These are phyloP conservation scores for Mythimna pallens DNA, from an alignment of 2,888 invertebrate genomes.

Conservation along the genomic window DNA sequence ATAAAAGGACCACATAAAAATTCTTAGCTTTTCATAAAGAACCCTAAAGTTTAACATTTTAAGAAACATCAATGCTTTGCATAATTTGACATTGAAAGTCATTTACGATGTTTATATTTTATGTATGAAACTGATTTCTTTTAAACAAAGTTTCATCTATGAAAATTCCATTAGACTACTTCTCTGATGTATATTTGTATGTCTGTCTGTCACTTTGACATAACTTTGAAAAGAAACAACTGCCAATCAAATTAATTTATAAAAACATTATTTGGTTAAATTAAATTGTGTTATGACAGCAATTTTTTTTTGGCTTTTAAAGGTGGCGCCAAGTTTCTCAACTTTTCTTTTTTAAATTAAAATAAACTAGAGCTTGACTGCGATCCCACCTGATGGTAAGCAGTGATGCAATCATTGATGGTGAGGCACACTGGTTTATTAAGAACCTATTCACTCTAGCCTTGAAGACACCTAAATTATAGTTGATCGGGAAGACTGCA, in stretches of 20 bases:
- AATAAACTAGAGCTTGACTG: too few relatives aligned
- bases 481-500: too few relatives aligned
- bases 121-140: conserved; percentile 41
- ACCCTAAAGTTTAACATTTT: conserved; percentile 4
- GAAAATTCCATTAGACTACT: conserved; percentile 73
- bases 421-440: too few relatives aligned
- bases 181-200: conserved; percentile 69
- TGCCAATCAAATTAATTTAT: conserved; percentile 62
- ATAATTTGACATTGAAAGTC: conserved; percentile 50
- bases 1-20: too few relatives aligned
- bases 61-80: conserved; percentile 22
- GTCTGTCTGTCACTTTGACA: conserved; percentile 72
- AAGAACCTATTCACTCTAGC: too few relatives aligned
- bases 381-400: too few relatives aligned
- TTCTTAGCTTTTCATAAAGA: background rate
- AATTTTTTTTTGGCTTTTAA: conserved; percentile 4
- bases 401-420: too few relatives aligned
- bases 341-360: too few relatives aligned
- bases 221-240: conserved; percentile 65
- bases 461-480: too few relatives aligned
- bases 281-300: conserved; percentile 40
- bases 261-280: conserved; percentile 36
- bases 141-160: conserved; percentile 41
- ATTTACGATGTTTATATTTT: conserved; percentile 42
- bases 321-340: conserved; percentile 36